These are phyloP conservation scores for Trimorus sp. DNA, from an alignment of 2,888 invertebrate species.

Conservation along the genomic window DNA sequence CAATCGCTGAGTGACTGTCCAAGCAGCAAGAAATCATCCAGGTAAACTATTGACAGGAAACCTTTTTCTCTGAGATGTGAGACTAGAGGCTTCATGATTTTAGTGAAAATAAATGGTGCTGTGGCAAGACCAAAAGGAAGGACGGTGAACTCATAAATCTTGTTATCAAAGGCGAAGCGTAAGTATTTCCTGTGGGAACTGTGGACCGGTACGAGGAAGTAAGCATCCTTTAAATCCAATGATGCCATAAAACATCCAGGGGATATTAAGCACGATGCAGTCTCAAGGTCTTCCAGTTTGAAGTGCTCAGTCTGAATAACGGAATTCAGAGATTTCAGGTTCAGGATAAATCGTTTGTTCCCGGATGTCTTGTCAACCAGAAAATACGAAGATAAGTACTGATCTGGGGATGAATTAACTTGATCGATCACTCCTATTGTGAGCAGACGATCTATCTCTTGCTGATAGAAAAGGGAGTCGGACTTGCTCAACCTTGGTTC, in stretches of 20 bases:
- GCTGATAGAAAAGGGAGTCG: not conserved
- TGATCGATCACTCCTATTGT: not conserved
- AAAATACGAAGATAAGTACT: slow-evolving; percentile 9
- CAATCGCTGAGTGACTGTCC: too few relatives aligned
- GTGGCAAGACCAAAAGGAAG: slow-evolving; percentile 13
- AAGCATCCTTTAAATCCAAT: slow-evolving; percentile 10
- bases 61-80: slow-evolving; percentile 18
- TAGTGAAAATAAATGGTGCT: slow-evolving; percentile 15
- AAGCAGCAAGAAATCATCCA: too few relatives aligned
- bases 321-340: slow-evolving; percentile 13
- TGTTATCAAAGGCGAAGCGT: not conserved
- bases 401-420: not conserved
- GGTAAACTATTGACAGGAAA: too few relatives aligned
- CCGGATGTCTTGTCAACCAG: slow-evolving; percentile 4
- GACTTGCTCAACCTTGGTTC: not conserved
- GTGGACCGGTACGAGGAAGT: slow-evolving; percentile 1
- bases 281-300: slow-evolving; percentile 11
- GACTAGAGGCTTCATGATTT: not conserved
- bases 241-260: slow-evolving; percentile 11
- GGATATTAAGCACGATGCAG: slow-evolving; percentile 1
- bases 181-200: not conserved
- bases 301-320: not conserved
- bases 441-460: not conserved
- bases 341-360: slow-evolving; percentile 8
- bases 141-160: not conserved